Conservation (phyloP, 2,113 vertebrate species). For the Onychostoma macrolepis region DNA sequence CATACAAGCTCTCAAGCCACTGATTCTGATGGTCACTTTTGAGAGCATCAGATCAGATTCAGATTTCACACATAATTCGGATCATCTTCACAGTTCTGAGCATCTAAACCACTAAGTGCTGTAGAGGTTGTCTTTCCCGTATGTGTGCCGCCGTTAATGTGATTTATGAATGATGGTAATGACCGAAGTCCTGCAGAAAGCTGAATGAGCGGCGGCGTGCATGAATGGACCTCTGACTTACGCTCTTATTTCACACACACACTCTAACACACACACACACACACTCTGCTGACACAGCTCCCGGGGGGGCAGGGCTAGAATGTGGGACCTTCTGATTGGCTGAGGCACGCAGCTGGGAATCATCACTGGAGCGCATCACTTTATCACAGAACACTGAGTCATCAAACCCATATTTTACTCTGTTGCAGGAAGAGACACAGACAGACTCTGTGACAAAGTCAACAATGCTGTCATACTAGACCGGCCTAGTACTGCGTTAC, state of each 20-base stretch:
- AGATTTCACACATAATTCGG: not conserved
- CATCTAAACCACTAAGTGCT: conserved; percentile 12
- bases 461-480: not conserved
- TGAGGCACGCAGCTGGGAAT: conserved; percentile 32
- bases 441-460: not conserved
- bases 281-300: conserved; percentile 64
- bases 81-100: conserved; percentile 3
- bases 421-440: conserved; percentile 10
- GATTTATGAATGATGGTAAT: conserved; percentile 24
- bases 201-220: not conserved
- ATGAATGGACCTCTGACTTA: conserved; percentile 27
- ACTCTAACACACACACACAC: not conserved
- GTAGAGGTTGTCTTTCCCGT: not conserved
- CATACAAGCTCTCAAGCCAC: too few species aligned
- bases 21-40: not conserved
- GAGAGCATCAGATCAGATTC: not conserved
- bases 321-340: conserved; percentile 10
- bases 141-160: not conserved
- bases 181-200: not conserved
- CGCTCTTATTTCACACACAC: not conserved
- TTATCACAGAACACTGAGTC: conserved; percentile 30
- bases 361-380: conserved; percentile 15
- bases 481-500: too few species aligned
- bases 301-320: conserved; percentile 49
- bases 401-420: not conserved